Evolutionary conservation across 30 jellyfish, hydroid and myxozoan genomes (phyloP), one percentile per base, ranked within the genome.

Genomic region (Cassiopea xamachana): DNA sequence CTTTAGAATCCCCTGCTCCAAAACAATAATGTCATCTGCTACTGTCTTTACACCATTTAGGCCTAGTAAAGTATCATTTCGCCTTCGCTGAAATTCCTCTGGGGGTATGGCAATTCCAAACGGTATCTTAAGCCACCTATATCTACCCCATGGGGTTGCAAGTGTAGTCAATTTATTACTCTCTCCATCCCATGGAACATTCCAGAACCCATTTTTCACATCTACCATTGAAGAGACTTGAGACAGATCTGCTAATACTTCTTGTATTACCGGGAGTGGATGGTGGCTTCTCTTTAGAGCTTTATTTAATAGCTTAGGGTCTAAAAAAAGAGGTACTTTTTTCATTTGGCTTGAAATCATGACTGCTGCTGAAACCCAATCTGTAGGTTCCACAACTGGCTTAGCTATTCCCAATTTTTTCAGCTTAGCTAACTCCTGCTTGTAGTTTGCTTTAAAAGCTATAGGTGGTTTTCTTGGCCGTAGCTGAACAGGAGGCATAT

Each of bases 371-470:
- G 70, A 2, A 18, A 81, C 80, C 97, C 88, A 89, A 45, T 81
- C 89, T 51, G 97, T 89, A 2, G 97, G 97, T 14, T 81, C 79
- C 51, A 27, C 60, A 17, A 81, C 89, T 89, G 77, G 78, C 70
- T 46, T 81, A 74, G 81, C 59, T 44, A 89, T 82, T 19, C 73
- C 82, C 81, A 44, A 14, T 74, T 60, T 39, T 14, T 14, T 64
- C 82, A 86, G 68, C 50, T 39, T 50, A 10, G 74, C 47, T 27
- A 86, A 48, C 89, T 86, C 82, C 27, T 59, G 46, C 71, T 74
- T 77, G 58, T 3, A 47, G 48, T 82, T 70, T 82, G 1, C 91
- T 39, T 7, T 82, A 14, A 69, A 46, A 16, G 72, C 83, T 43
- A 82, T 62, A 18, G 91, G 82, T 60, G 69, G 50, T 51, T 67